Base-by-base conservation (phyloP, 1,140 invertebrate species). In the Magallana gigas region DNA sequence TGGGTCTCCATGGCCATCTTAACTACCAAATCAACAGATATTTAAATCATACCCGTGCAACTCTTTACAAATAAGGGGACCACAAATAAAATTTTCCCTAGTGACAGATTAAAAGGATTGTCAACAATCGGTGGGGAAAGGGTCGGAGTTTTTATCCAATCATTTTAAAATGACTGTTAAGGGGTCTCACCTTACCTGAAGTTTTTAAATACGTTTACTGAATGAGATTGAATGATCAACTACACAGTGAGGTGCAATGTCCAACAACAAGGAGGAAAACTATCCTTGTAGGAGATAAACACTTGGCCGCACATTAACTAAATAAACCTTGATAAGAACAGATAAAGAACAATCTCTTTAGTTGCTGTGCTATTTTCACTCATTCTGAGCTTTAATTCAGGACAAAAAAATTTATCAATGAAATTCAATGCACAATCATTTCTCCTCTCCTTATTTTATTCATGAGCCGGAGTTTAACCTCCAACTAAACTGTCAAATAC, bases 301-400 rank as follows among this genome's bases (percentile, higher is more conserved):
- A 76, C 23, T 76, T 12, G 18, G 68, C 68, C 68, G 23, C 68
- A 76, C 68, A 76, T 76, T 76, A 76, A 76, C 68, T 76, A 76
- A 76, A 76, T 76, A 76, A 76, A 76, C 68, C 9, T 11, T 12
- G 68, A 76, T 76, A 76, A 76, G 68, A 76, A 29, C 18, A 76
- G 68, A 76, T 76, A 76, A 76, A 76, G 23, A 76, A 76, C 68
- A 76, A 29, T 76, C 68, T 76, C 68, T 76, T 12, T 23, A 76
- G 68, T 76, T 76, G 23, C 68, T 36, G 36, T 29, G 68, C 68
- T 29, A 12, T 76, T 76, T 76, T 36, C 18, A 76, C 18, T 76
- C 68, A 76, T 76, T 76, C 68, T 9, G 68, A 76, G 36, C 68
- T n/a, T 76, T 76, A 29, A 76, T 76, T 76, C 68, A 29, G 18